Percentiles rank a stretch among this genome's conserved stretches.
Evolutionary conservation across 1,140 invertebrate species (phyloP).

Genomic region (Conus ventricosus): DNA sequence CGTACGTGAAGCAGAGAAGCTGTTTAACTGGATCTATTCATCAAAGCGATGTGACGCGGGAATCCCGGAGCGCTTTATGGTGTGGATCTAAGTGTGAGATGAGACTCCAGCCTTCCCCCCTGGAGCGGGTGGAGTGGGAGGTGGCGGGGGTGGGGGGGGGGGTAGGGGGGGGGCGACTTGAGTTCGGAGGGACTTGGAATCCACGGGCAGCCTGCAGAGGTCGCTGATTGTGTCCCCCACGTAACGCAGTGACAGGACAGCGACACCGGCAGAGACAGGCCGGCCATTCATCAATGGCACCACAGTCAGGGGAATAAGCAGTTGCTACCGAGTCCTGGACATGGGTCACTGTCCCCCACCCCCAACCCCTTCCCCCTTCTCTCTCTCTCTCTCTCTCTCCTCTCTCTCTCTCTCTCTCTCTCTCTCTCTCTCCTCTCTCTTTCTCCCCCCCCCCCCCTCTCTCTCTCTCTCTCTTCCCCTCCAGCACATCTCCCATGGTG

Average conservation of each 20-base stretch:
- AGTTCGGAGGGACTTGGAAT: too few relatives aligned
- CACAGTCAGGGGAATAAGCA: neutral
- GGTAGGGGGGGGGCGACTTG: too few relatives aligned
- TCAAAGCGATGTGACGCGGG: neutral
- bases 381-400: too few relatives aligned
- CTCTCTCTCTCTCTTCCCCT: too few relatives aligned
- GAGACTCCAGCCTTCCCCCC: neutral
- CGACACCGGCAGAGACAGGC: neutral
- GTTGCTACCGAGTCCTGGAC: neutral
- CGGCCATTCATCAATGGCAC: neutral
- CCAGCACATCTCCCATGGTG: too few relatives aligned
- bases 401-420: too few relatives aligned
- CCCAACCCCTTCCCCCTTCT: too few relatives aligned
- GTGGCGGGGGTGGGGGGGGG: neutral
- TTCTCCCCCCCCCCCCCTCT: too few relatives aligned
- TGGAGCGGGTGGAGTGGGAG: too few relatives aligned
- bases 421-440: too few relatives aligned
- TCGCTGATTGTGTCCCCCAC: neutral
- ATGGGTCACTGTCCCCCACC: neutral
- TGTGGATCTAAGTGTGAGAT: conserved; percentile 10
- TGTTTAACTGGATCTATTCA: conserved; percentile 2
- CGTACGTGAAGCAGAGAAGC: neutral
- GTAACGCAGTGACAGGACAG: neutral
- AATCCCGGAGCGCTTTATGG: neutral
- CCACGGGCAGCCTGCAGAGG: neutral